Base-by-base conservation (phyloP, 2,797 vertebrate genomes). In the Eutrigla gurnardus region DNA sequence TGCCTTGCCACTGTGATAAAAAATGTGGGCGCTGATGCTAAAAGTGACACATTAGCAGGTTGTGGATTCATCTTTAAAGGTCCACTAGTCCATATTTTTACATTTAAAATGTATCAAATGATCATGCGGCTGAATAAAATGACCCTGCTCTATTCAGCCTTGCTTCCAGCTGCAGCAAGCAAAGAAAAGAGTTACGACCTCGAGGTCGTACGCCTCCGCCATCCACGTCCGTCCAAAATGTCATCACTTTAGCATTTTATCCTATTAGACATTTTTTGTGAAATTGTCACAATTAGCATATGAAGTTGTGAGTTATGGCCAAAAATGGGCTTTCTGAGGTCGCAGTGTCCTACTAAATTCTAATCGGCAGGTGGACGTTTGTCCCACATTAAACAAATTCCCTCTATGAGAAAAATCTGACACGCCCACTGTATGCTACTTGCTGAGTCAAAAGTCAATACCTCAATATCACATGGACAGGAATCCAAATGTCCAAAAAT, bases 1-100 rank as follows among this genome's bases (percentile, higher is more conserved):
- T 80, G 80, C 58, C 36, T 54, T 68, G 75, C 4, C 5, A 4
- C 11, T 25, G 12, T 3, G 25, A 75, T 25, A 32, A 46, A 70
- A 72, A 75, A 70, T 2, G 11, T 53, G 9, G 45, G 11, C 1
- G n/a, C 7, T 9, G 59, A 63, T 39, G 58, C 10, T 32, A 42
- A 36, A 62, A 58, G 57, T 45, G 0, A 50, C 75, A 63, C 18
- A 53, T 13, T 6, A 4, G 4, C 7, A 36, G 32, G 49, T 70
- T 64, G 10, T 46, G 7, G 42, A 60, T 32, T 9, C 3, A 62
- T 15, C 45, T 52, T 65, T 39, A 64, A 66, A 69, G 53, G 57
- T 61, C 58, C 7, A 57, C 17, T 43, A 43, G 33, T 72, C 7
- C 52, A 6, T 50, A 18, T 62, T 7, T 59, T 69, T 11, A 17